A percentile compares a stretch with the other conserved stretches of the same genome.
Conservation (phyloP, 2,113 vertebrate species). For the Calonectris borealis region DNA sequence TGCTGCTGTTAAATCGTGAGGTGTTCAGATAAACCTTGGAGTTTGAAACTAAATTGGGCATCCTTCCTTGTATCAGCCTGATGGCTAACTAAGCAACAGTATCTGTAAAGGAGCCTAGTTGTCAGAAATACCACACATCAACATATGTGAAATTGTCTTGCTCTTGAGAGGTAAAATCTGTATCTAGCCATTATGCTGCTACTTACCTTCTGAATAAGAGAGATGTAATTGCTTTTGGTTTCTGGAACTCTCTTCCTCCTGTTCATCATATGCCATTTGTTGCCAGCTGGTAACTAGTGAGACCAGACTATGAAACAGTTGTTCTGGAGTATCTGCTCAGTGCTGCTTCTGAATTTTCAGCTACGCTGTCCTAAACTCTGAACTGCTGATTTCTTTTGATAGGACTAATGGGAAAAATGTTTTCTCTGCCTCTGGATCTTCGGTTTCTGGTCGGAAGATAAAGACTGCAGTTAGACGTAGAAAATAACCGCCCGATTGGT, state of each 20-base stretch:
- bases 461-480: conserved; percentile 93
- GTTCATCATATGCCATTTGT: background rate
- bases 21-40: background rate
- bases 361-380: conserved; percentile 26
- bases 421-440: conserved; percentile 76
- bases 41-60: background rate
- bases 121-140: background rate
- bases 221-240: background rate
- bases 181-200: background rate
- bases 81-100: background rate
- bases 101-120: background rate
- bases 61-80: background rate
- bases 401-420: conserved; percentile 78
- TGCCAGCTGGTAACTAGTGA: conserved; percentile 26
- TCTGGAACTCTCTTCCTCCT: conserved; percentile 21
- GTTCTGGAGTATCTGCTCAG: conserved; percentile 12
- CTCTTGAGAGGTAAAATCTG: background rate
- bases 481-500: conserved; percentile 78
- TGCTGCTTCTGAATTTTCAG: conserved; percentile 29
- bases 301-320: conserved; percentile 4
- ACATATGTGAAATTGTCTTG: background rate
- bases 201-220: background rate
- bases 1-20: background rate
- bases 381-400: conserved; percentile 64
- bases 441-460: conserved; percentile 88